Evolutionary conservation across 1,140 invertebrate genomes (phyloP).

Genomic region (Zophobas atratus): DNA sequence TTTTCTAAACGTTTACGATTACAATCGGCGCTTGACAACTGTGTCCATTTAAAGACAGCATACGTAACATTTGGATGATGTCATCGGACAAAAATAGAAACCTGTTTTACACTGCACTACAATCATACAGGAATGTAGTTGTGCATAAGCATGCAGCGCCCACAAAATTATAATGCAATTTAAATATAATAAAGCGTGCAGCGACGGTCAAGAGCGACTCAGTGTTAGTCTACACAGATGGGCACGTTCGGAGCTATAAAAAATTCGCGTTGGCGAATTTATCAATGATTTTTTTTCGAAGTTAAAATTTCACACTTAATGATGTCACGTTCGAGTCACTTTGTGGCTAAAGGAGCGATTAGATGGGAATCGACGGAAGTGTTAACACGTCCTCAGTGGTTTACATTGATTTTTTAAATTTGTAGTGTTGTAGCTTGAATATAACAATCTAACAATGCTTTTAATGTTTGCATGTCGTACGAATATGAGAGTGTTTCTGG

Average conservation of each 20-base stretch:
- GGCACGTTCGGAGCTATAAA: background rate
- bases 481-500: constrained; percentile 76
- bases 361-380: too few relatives aligned
- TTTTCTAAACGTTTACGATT: constrained; percentile 46
- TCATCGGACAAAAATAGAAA: constrained; percentile 56
- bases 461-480: constrained; percentile 79
- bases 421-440: constrained; percentile 44
- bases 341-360: background rate
- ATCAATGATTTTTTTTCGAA: too few relatives aligned
- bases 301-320: background rate
- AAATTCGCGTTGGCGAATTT: too few relatives aligned
- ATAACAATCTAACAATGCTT: constrained; percentile 71
- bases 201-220: background rate
- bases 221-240: background rate
- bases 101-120: constrained; percentile 46
- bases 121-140: constrained; percentile 13
- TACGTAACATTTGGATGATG: constrained; percentile 54
- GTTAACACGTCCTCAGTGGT: too few relatives aligned
- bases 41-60: constrained; percentile 57
- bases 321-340: constrained; percentile 3
- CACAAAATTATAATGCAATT: background rate
- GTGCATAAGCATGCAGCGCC: background rate
- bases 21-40: constrained; percentile 53
- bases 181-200: background rate
- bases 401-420: background rate